Base-by-base conservation (phyloP, 2,797 vertebrate genomes). In the Acanthurus leucopareius region DNA sequence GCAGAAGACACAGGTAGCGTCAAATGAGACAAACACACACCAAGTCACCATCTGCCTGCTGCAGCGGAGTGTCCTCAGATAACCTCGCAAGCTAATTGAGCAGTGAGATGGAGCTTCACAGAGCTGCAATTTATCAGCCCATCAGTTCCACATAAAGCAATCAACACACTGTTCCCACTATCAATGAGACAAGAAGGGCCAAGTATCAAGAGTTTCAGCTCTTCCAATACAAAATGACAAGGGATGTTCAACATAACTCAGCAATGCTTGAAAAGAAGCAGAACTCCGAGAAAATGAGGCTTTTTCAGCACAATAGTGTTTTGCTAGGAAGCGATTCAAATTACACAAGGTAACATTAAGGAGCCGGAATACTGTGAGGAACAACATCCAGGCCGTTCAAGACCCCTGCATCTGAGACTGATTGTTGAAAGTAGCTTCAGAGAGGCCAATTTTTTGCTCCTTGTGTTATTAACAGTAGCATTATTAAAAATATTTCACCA, bases 1-100 rank as follows among this genome's bases (percentile, higher is more conserved):
- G 67, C 44, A 59, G 16, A 56, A 82, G 75, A 80, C 70, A 79
- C 77, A 80, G 82, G 80, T 83, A 72, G 71, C 10, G 61, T 83
- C 68, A 77, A 67, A 77, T 32, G 64, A 87, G 69, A 89, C 56
- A 80, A 59, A 86, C 79, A 64, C 74, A 81, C 59, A 76, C 52
- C 45, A 77, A 85, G 88, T 74, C 59, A 78, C 89, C 87, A 90
- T 91, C 86, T 89, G 87, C 59, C 65, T 64, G 70, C 79, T 28
- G 10, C 67, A 80, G 69, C 8, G 63, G 40, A 73, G 69, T 44
- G 64, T 89, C 77, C 89, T 87, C 86, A 17, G 59, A 82, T 82
- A 84, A 79, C 86, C 75, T 73, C 69, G 20, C 8, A 35, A 13
- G 40, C 54, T 86, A 77, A 86, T 71, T 62, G 62, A 86, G 72